These are phyloP conservation scores for Podarcis siculus DNA, from an alignment of 2,797 vertebrate species.

Conservation along the genomic window DNA sequence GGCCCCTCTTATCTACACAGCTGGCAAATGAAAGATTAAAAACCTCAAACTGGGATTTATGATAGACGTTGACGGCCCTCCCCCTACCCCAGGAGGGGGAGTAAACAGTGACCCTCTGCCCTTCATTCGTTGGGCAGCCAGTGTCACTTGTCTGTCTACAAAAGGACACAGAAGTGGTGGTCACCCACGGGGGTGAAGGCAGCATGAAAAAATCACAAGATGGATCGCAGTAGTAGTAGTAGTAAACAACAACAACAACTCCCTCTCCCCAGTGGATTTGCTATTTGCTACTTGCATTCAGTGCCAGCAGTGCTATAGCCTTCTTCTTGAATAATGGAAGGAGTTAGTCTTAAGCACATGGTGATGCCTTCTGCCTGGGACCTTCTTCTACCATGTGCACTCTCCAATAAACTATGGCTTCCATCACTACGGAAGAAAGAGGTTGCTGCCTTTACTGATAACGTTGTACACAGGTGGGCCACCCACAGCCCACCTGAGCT, in stretches of 20 bases:
- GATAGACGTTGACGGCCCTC: constrained; percentile 55
- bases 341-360: too few relatives aligned
- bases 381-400: neutral
- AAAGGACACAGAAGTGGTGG: neutral
- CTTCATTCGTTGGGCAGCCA: accelerated
- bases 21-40: constrained; percentile 57
- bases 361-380: neutral
- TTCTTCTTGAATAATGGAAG: neutral
- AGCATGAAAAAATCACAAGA: neutral
- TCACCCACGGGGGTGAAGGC: neutral
- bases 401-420: neutral
- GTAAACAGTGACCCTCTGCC: constrained; percentile 8
- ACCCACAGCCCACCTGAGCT: too few relatives aligned
- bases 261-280: neutral
- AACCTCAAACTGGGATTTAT: constrained; percentile 50
- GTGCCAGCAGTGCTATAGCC: neutral
- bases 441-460: neutral
- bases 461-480: too few relatives aligned
- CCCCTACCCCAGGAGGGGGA: neutral
- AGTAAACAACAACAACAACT: neutral
- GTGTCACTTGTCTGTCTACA: neutral
- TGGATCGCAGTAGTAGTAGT: neutral
- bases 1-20: constrained; percentile 69
- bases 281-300: neutral
- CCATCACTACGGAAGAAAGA: neutral